Evolutionary conservation across 2,797 vertebrate species (phyloP).

Genomic region (Gorsachius magnificus): DNA sequence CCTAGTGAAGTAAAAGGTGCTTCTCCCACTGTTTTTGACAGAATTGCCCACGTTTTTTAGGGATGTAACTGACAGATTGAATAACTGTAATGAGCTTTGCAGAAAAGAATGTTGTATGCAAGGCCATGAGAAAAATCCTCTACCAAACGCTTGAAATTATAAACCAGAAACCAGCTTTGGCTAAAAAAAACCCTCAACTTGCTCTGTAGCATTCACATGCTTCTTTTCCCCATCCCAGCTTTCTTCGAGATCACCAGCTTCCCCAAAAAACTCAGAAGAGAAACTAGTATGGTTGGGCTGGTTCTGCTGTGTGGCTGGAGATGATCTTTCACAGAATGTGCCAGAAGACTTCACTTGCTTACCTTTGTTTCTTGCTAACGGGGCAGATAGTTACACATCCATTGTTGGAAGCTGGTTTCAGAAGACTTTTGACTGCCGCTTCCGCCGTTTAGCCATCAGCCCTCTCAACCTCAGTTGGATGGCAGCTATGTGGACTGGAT

Average conservation of each 20-base stretch:
- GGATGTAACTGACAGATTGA: not conserved
- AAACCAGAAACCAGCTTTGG: not conserved
- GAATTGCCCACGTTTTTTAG: not conserved
- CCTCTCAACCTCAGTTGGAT: slow-evolving; percentile 88
- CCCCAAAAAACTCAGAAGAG: slow-evolving; percentile 68
- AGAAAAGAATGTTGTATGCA: not conserved
- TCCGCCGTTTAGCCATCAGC: slow-evolving; percentile 83
- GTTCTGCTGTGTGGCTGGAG: slow-evolving; percentile 86
- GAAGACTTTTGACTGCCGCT: slow-evolving; percentile 89
- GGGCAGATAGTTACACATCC: slow-evolving; percentile 77
- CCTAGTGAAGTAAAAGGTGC: not conserved
- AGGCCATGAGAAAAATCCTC: not conserved
- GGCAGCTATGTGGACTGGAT: slow-evolving; percentile 88
- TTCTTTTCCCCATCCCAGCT: slow-evolving; percentile 8
- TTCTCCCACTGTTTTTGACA: not conserved
- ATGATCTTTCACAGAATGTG: slow-evolving; percentile 79
- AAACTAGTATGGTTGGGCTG: slow-evolving; percentile 88
- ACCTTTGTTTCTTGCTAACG: slow-evolving; percentile 86
- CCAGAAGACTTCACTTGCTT: slow-evolving; percentile 85
- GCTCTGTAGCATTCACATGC: not conserved
- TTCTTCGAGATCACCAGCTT: not conserved
- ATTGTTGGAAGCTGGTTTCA: slow-evolving; percentile 89
- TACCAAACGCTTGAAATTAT: not conserved
- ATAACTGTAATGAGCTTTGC: not conserved
- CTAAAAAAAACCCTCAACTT: not conserved